Percentiles rank a stretch among this genome's conserved stretches.
Conservation (phyloP, 2,888 invertebrate species). For the Odontocerum albicorne region DNA sequence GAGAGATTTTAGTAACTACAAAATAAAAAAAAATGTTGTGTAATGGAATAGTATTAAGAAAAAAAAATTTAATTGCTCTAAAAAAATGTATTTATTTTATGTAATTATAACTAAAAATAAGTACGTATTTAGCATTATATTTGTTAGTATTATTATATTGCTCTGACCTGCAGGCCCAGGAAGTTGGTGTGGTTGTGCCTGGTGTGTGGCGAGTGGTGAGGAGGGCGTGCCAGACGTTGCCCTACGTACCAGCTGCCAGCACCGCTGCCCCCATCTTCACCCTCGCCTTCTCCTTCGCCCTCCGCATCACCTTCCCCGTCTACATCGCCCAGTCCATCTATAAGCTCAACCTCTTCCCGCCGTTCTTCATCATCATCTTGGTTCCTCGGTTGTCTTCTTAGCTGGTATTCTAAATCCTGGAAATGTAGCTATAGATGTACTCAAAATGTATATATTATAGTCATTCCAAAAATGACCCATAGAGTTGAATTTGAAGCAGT, state of each 20-base stretch:
- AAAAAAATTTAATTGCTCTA: no score
- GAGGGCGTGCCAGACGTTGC: slow-evolving; percentile 67
- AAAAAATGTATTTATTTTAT: no score
- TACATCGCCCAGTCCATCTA: slow-evolving; percentile 39
- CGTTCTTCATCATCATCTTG: slow-evolving; percentile 53
- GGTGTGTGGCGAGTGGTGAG: slow-evolving; percentile 60
- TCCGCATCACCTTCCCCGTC: slow-evolving; percentile 41
- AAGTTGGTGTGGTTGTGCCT: slow-evolving; percentile 60
- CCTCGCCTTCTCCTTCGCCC: slow-evolving; percentile 39
- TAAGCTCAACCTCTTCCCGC: slow-evolving; percentile 41
- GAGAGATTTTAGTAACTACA: no score
- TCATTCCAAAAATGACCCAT: neutral
- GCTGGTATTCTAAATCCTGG: slow-evolving; percentile 76
- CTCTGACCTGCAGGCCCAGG: slow-evolving; percentile 60
- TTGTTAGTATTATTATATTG: no score
- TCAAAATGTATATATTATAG: neutral
- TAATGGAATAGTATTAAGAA: no score
- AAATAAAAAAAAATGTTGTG: no score
- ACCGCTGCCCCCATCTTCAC: slow-evolving; percentile 45
- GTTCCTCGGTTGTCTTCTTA: slow-evolving; percentile 67
- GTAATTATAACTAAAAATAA: no score
- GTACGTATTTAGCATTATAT: no score
- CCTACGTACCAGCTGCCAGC: slow-evolving; percentile 77
- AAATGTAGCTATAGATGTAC: no score
- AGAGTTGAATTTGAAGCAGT: neutral